Conservation (phyloP, 1,140 invertebrate genomes). For the Cydia splendana region DNA sequence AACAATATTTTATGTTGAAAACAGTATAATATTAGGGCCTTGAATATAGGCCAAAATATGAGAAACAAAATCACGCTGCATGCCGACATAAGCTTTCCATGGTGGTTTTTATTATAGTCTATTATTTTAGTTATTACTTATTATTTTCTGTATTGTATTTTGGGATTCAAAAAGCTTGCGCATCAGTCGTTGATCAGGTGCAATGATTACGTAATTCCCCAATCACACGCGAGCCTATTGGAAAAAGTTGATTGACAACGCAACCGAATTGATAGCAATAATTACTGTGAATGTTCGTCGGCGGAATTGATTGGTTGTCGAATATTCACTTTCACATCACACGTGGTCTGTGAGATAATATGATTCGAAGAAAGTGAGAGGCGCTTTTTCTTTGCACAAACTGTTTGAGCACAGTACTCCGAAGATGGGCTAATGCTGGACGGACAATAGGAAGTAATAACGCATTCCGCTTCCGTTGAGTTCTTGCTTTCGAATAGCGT, state of each 20-base stretch:
- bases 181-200: constrained; percentile 5
- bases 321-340: constrained; percentile 68
- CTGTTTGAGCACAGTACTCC: constrained; percentile 51
- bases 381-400: constrained; percentile 68
- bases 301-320: constrained; percentile 49
- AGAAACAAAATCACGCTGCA: background rate
- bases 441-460: constrained; percentile 32
- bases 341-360: constrained; percentile 55
- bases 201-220: constrained; percentile 18
- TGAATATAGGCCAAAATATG: no score
- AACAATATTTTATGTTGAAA: no score
- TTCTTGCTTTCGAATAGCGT: constrained; percentile 33
- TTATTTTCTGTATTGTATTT: background rate
- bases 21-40: no score
- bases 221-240: constrained; percentile 41
- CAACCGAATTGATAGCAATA: constrained; percentile 54
- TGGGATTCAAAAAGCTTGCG: background rate
- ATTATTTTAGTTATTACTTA: background rate
- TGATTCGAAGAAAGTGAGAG: constrained; percentile 70
- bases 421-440: constrained; percentile 32
- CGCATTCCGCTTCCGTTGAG: constrained; percentile 28
- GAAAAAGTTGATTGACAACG: constrained; percentile 54
- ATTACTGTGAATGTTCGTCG: constrained; percentile 51
- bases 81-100: background rate
- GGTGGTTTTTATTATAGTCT: background rate